Base-by-base conservation (phyloP, 2,797 vertebrate species). In the Podarcis lilfordi region DNA sequence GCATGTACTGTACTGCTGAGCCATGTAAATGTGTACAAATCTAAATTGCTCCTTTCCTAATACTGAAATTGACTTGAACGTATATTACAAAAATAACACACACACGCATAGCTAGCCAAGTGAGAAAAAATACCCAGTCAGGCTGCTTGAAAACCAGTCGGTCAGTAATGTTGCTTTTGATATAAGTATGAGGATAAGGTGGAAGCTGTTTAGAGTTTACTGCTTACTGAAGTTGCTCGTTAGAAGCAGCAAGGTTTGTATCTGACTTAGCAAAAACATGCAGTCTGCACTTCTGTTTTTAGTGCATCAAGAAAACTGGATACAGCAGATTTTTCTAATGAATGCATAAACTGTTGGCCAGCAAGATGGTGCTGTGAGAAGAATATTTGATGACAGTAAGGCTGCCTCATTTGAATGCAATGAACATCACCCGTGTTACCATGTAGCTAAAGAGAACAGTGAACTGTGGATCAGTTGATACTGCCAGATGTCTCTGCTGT, bases 361-460 rank as follows among this genome's bases (percentile, higher is more conserved):
- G 77, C n/a, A 75, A 37, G 69, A 45, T 85, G 68, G 13, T 37
- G n/a, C n/a, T 75, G 59, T 75, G 69, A 68, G 77, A 85, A 40
- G 69, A 23, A 80, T 45, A 68, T 85, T 75, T 81, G 82, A 89
- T 81, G n/a, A 66, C 40, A 21, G 59, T 27, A 72, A 27, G 69
- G 55, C 9, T 66, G n/a, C 50, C 59, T 89, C 77, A 85, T 89
- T 66, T 50, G 69, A 85, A 37, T 75, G 83, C 37, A 75, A 5
- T 35, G 77, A 66, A 37, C 69, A 50, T 82, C 86, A 75, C 37
- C n/a, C 68, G 2, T 19, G 45, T 80, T 80, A 64, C 50, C 68
- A 80, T 79, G 82, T 85, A 66, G 50, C n/a, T 64, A 80, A 80
- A 80, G 76, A 88, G 35, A 88, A 80, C 66, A 35, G 64, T 84